These are phyloP conservation scores for Acanthosepion esculentum DNA, from an alignment of 2,888 invertebrate genomes.

Conservation along the genomic window DNA sequence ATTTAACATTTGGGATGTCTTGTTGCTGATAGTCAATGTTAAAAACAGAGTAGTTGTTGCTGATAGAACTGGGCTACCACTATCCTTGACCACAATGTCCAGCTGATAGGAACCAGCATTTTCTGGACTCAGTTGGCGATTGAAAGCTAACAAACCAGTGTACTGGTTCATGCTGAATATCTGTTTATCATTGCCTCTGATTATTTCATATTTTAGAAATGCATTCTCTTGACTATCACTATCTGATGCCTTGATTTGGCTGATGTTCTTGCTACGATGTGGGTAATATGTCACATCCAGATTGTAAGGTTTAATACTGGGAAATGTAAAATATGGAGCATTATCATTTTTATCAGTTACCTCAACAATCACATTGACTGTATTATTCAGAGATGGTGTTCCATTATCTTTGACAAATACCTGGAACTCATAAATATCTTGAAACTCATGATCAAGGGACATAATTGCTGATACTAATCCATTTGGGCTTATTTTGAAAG, in stretches of 20 bases:
- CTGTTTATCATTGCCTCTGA: slow-evolving; percentile 12
- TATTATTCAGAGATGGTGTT: slow-evolving; percentile 1
- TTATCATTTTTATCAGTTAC: slow-evolving; percentile 13
- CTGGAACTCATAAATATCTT: not conserved
- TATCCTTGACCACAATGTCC: not conserved
- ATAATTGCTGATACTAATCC: not conserved
- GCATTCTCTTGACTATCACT: slow-evolving; percentile 33
- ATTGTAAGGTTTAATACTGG: slow-evolving; percentile 33
- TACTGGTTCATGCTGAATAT: slow-evolving; percentile 33
- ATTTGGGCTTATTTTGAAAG: not conserved
- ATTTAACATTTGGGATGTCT: not conserved
- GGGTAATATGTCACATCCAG: slow-evolving; percentile 33
- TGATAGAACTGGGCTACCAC: slow-evolving; percentile 33
- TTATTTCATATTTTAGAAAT: slow-evolving; percentile 13
- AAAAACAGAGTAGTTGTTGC: slow-evolving; percentile 33
- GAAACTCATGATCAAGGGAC: slow-evolving; percentile 21
- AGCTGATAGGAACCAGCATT: slow-evolving; percentile 33
- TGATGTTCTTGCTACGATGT: not conserved
- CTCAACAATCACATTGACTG: slow-evolving; percentile 1
- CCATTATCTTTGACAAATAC: slow-evolving; percentile 2
- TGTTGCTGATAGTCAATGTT: not conserved
- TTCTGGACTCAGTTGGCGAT: not conserved
- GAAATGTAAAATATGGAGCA: slow-evolving; percentile 22
- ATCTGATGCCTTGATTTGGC: not conserved
- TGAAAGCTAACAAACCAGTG: slow-evolving; percentile 33